phyloP scores from a whole-genome alignment of 1,140 invertebrate species.

The Diorhabda carinulata region DNA sequence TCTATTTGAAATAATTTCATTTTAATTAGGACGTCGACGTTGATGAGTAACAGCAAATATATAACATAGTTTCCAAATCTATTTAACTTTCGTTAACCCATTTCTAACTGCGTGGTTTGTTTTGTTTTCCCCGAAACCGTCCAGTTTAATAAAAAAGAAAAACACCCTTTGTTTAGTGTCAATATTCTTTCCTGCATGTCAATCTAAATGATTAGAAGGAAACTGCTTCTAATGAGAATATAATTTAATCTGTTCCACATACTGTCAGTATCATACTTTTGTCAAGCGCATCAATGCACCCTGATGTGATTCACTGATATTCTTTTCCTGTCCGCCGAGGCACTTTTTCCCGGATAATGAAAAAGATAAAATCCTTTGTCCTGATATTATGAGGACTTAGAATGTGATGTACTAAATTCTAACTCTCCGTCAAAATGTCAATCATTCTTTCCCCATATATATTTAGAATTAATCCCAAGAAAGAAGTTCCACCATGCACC shows the following conservation, averaged over 20 bases:
- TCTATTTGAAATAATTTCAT: no score
- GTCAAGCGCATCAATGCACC: not conserved
- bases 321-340: not conserved
- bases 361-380: not conserved
- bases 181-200: not conserved
- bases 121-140: not conserved
- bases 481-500: not conserved
- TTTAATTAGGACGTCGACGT: no score
- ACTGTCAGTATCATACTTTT: not conserved
- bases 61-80: not conserved
- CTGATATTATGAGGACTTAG: not conserved
- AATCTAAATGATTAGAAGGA: not conserved
- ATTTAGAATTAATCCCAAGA: not conserved
- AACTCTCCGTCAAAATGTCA: not conserved
- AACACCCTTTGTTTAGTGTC: not conserved
- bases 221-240: not conserved
- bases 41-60: no score
- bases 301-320: not conserved
- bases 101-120: not conserved
- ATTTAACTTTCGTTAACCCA: not conserved
- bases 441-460: conserved; percentile 2
- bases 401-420: not conserved
- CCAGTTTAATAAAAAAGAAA: not conserved
- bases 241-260: not conserved
- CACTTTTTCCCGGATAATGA: not conserved